Evolutionary conservation across 1,140 invertebrate species (phyloP).

Genomic region (Caerostris darwini): DNA sequence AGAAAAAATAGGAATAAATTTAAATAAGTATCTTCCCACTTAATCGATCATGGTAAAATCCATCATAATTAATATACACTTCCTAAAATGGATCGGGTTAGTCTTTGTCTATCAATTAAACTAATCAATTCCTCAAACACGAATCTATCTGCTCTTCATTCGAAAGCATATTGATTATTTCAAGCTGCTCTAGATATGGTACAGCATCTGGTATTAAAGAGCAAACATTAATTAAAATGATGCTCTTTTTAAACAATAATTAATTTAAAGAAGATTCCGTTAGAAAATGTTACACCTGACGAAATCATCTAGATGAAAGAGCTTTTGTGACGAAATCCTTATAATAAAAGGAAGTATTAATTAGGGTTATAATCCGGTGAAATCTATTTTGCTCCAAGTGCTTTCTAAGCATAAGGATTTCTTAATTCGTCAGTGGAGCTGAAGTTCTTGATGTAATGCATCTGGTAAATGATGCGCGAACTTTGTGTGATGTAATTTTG

Average conservation of each 20-base stretch:
- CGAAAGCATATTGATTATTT: background rate
- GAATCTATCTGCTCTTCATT: background rate
- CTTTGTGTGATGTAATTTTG: no score
- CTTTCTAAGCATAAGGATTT: no score
- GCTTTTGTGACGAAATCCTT: background rate
- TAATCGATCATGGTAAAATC: background rate
- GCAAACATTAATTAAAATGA: background rate
- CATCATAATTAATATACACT: background rate
- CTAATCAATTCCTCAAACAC: background rate
- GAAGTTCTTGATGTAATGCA: no score
- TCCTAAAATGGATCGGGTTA: background rate
- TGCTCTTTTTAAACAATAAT: background rate
- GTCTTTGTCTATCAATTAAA: background rate
- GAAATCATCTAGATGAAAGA: no score
- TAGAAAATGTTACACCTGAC: background rate
- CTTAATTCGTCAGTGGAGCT: no score
- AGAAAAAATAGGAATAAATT: background rate
- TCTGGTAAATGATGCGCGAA: no score
- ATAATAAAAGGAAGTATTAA: background rate
- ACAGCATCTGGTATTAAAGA: background rate
- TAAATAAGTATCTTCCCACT: background rate
- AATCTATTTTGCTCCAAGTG: background rate
- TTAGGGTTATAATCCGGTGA: background rate
- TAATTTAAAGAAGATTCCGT: background rate
- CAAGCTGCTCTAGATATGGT: background rate